These are phyloP conservation scores for Sardinella longiceps DNA, from an alignment of 2,797 vertebrate species.

Conservation along the genomic window DNA sequence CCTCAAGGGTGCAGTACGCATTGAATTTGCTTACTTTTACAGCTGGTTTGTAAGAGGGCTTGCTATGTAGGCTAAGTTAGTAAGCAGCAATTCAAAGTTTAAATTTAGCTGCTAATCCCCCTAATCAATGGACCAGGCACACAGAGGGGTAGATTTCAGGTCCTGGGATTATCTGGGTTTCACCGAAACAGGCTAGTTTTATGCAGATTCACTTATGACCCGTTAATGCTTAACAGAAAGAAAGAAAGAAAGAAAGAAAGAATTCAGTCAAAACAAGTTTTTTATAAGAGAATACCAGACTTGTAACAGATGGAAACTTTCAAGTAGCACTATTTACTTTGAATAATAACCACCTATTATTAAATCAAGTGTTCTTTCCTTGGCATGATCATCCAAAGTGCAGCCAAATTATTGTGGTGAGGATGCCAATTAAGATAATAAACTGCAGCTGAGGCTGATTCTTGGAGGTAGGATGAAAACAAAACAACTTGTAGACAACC, in stretches of 20 bases:
- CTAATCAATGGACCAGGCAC: background rate
- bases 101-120: conserved; percentile 13
- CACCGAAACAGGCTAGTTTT: background rate
- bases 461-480: conserved; percentile 7
- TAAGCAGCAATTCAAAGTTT: background rate
- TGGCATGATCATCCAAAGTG: conserved; percentile 32
- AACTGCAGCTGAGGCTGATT: conserved; percentile 49
- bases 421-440: conserved; percentile 37
- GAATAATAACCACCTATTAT: background rate
- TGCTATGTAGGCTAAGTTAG: background rate
- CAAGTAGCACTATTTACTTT: background rate
- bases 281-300: background rate
- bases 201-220: background rate
- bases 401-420: conserved; percentile 36
- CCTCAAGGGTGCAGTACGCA: background rate
- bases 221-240: background rate
- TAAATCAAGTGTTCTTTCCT: conserved; percentile 20
- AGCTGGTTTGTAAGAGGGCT: background rate
- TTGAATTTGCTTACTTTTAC: background rate
- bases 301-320: background rate
- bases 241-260: background rate
- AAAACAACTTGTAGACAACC: background rate
- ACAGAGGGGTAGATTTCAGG: background rate
- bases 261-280: background rate
- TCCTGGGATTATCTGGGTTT: background rate